phyloP scores from a whole-genome alignment of 1,140 invertebrate species.

The Trypoxylus dichotomus region DNA sequence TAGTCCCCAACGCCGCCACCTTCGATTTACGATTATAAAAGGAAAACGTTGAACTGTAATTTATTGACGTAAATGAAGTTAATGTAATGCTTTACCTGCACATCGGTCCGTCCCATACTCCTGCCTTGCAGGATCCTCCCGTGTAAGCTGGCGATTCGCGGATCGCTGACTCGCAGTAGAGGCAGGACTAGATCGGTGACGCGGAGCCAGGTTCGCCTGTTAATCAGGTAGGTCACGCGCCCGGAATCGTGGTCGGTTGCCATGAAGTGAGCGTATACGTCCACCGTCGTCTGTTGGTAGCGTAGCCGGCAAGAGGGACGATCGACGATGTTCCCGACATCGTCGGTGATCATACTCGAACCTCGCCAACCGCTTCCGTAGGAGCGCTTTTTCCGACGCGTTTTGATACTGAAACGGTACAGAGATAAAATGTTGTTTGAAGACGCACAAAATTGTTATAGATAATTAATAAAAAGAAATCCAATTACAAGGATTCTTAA shows the following conservation, averaged over 20 bases:
- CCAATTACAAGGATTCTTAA: too few relatives aligned
- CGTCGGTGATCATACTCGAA: conserved; percentile 56
- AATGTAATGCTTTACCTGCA: conserved; percentile 67
- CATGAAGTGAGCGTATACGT: conserved; percentile 87
- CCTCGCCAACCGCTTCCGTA: conserved; percentile 60
- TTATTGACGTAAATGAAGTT: too few relatives aligned
- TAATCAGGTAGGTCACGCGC: conserved; percentile 85
- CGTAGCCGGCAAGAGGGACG: conserved; percentile 73
- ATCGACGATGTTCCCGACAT: conserved; percentile 60
- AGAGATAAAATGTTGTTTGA: not conserved
- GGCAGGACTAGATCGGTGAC: conserved; percentile 89
- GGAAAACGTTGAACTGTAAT: too few relatives aligned
- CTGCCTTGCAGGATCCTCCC: conserved; percentile 82
- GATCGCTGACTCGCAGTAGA: conserved; percentile 83
- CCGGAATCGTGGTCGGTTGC: conserved; percentile 91
- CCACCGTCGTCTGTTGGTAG: conserved; percentile 88
- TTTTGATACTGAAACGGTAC: conserved; percentile 47
- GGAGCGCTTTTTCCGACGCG: conserved; percentile 60
- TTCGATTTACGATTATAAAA: too few relatives aligned
- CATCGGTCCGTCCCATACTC: conserved; percentile 86
- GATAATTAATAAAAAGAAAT: too few relatives aligned
- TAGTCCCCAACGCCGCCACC: too few relatives aligned
- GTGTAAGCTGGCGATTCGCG: conserved; percentile 80
- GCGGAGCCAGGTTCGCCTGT: conserved; percentile 80
- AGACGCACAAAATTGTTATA: not conserved